A percentile compares a stretch with the other conserved stretches of the same genome.
These are phyloP conservation scores for Urocitellus parryii DNA, from an alignment of 2,113 vertebrate genomes.

Conservation along the genomic window DNA sequence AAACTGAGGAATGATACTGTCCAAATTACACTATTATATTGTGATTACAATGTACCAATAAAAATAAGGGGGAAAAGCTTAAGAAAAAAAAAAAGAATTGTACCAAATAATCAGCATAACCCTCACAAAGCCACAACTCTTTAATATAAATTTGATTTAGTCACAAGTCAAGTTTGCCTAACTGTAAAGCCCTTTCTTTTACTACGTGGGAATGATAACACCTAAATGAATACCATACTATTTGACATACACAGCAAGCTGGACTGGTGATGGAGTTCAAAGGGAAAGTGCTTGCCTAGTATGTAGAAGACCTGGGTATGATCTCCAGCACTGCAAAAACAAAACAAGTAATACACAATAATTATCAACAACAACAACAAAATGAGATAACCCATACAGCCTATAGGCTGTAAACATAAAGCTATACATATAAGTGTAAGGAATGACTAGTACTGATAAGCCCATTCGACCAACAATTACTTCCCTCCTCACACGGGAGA, in stretches of 20 bases:
- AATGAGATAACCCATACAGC: background rate
- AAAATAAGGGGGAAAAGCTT: no score
- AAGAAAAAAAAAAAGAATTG: background rate
- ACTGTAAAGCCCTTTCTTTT: conserved; percentile 5
- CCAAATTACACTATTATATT: no score
- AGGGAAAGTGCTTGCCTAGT: no score
- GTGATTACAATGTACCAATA: no score
- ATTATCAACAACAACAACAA: background rate
- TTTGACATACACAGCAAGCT: background rate
- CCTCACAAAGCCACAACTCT: conserved; percentile 5
- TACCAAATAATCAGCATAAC: background rate
- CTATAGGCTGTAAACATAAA: background rate
- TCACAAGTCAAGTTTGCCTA: conserved; percentile 5
- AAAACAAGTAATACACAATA: background rate
- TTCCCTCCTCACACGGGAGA: background rate
- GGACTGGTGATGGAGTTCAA: no score
- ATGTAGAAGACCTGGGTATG: no score
- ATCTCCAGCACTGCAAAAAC: no score
- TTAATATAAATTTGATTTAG: background rate
- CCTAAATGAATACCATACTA: background rate
- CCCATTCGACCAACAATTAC: background rate
- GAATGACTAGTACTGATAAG: background rate
- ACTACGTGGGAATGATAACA: background rate
- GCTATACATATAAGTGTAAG: background rate
- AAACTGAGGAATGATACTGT: no score